Percentiles rank a stretch among this genome's conserved stretches.
These are phyloP conservation scores for Silurus meridionalis DNA, from an alignment of 2,113 vertebrate genomes.

Conservation along the genomic window DNA sequence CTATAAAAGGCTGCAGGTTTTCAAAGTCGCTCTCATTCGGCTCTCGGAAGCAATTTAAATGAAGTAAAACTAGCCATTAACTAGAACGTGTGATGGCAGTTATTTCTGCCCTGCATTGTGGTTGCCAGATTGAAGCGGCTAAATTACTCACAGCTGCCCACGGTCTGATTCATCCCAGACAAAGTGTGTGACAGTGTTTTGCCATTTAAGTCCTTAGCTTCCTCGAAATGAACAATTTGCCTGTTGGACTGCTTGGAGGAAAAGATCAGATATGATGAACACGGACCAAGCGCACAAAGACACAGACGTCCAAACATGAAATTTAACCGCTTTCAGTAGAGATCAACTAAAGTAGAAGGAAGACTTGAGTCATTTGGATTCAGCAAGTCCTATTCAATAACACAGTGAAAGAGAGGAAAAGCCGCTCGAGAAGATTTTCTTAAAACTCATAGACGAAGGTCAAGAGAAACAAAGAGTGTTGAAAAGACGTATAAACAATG, in stretches of 20 bases:
- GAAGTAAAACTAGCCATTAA: background rate
- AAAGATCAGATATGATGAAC: background rate
- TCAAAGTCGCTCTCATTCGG: background rate
- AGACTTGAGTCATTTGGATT: conserved; percentile 4
- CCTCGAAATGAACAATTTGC: conserved; percentile 14
- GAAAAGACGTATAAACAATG: conserved; percentile 2
- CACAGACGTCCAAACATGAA: background rate
- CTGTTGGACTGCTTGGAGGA: background rate
- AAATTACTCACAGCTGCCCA: conserved; percentile 27
- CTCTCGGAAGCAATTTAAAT: background rate
- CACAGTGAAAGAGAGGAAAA: conserved; percentile 8
- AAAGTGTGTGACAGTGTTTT: background rate
- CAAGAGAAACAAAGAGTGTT: conserved; percentile 19
- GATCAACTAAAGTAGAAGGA: background rate
- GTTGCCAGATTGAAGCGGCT: conserved; percentile 21
- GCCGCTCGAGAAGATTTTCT: background rate
- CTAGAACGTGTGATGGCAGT: background rate
- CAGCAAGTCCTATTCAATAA: too few species aligned
- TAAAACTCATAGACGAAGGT: background rate
- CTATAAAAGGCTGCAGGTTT: background rate
- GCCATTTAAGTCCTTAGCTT: background rate
- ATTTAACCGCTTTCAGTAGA: background rate
- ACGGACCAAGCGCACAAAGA: background rate
- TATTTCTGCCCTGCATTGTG: conserved; percentile 7
- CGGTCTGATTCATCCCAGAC: conserved; percentile 13